phyloP scores from a whole-genome alignment of 2,888 invertebrate genomes.

The Drosophila birchii region DNA sequence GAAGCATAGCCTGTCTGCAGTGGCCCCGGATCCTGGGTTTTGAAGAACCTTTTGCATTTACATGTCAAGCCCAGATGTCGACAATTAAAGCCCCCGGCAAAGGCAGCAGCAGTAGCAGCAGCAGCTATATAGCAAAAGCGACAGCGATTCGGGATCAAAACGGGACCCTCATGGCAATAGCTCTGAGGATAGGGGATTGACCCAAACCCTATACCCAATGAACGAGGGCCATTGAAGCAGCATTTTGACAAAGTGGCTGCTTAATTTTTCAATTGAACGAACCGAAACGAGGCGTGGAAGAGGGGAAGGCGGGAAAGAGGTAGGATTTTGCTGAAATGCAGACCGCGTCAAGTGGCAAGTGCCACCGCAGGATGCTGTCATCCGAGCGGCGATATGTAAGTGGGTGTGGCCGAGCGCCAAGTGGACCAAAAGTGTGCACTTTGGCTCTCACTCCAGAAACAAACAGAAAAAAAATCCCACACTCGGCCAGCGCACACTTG shows the following conservation, averaged over 20 bases:
- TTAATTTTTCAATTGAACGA: constrained; percentile 75
- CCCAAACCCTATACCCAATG: constrained; percentile 12
- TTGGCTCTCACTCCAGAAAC: constrained; percentile 63
- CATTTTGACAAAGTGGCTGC: constrained; percentile 78
- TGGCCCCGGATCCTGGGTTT: constrained; percentile 16
- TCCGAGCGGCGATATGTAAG: constrained; percentile 44
- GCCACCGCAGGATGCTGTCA: constrained; percentile 71
- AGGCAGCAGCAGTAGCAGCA: constrained; percentile 9
- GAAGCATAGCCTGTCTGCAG: constrained; percentile 15
- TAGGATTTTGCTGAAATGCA: constrained; percentile 49
- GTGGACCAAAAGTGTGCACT: constrained; percentile 62
- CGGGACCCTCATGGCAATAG: neutral
- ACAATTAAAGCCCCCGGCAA: constrained; percentile 69
- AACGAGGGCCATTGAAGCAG: constrained; percentile 57
- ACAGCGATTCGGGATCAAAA: constrained; percentile 16
- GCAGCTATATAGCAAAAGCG: constrained; percentile 18
- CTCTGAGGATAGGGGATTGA: constrained; percentile 13
- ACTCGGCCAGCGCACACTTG: constrained; percentile 50
- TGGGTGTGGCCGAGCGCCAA: constrained; percentile 33
- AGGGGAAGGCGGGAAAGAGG: neutral
- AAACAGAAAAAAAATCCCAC: constrained; percentile 37
- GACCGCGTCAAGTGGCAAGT: constrained; percentile 64
- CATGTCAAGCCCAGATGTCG: constrained; percentile 74
- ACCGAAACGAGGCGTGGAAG: constrained; percentile 3
- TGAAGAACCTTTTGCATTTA: constrained; percentile 69